These are phyloP conservation scores for Caenorhabditis remanei DNA, from an alignment of 1,140 invertebrate genomes.

Conservation along the genomic window DNA sequence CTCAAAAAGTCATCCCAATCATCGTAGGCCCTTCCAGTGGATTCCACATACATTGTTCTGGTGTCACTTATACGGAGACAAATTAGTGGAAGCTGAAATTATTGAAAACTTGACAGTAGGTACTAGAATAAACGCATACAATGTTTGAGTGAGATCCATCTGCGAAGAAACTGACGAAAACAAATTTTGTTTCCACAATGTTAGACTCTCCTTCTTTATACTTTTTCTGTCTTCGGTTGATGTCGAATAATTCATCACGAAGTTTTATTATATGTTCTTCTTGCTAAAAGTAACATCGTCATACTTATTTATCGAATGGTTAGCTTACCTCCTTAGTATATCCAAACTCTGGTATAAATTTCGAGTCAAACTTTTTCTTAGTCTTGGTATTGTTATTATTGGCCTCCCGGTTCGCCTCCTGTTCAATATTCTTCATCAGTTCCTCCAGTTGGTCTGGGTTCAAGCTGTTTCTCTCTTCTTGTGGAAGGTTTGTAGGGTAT, in stretches of 20 bases:
- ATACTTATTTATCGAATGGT: no score
- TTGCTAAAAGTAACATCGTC: not conserved
- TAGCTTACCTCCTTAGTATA: constrained; percentile 11
- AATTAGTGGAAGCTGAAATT: constrained; percentile 20
- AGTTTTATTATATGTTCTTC: constrained; percentile 37
- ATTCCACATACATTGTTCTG: constrained; percentile 28
- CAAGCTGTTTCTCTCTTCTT: constrained; percentile 29
- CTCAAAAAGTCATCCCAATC: constrained; percentile 39
- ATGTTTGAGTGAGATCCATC: constrained; percentile 31
- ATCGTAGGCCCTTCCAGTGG: constrained; percentile 37
- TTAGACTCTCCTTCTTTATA: constrained; percentile 6
- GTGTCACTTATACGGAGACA: constrained; percentile 43
- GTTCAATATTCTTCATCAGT: constrained; percentile 16
- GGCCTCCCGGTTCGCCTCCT: not conserved
- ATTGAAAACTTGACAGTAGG: no score
- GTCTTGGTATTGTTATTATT: not conserved
- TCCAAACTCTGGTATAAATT: constrained; percentile 26
- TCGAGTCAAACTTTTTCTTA: constrained; percentile 31
- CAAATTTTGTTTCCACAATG: constrained; percentile 45
- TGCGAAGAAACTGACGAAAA: constrained; percentile 37
- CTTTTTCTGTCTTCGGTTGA: constrained; percentile 35
- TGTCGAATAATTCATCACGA: constrained; percentile 23
- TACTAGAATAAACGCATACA: not conserved
- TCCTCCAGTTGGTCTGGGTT: constrained; percentile 41
- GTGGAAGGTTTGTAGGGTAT: constrained; percentile 21